These are phyloP conservation scores for Sigmodon hispidus DNA, from an alignment of 2,113 vertebrate genomes.

Conservation along the genomic window DNA sequence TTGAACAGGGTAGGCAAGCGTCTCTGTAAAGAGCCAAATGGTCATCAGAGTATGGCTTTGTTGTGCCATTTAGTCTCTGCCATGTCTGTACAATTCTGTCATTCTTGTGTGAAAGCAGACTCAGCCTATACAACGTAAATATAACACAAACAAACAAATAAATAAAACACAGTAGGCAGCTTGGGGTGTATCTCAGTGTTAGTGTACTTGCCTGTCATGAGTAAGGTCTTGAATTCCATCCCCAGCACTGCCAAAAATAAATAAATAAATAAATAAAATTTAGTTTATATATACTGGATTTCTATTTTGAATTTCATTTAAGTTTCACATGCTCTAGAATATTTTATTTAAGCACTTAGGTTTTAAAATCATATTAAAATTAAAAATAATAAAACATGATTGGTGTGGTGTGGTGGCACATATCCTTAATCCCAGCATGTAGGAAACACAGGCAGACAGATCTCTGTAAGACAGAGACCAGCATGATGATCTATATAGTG, in stretches of 20 bases:
- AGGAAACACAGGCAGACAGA: not conserved
- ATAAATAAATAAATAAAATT: not conserved
- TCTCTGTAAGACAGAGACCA: not conserved
- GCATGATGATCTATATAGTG: not conserved
- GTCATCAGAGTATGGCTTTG: not conserved
- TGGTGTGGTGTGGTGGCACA: not conserved
- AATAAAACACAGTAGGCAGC: not conserved
- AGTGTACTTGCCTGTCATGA: not conserved
- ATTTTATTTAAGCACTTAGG: not conserved
- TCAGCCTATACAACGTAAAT: not conserved
- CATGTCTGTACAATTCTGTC: not conserved
- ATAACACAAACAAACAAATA: not conserved
- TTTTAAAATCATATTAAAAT: not conserved
- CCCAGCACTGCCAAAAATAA: not conserved
- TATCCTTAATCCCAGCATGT: not conserved
- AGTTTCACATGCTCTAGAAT: slow-evolving; percentile 1
- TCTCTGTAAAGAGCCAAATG: not conserved
- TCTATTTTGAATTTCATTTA: slow-evolving; percentile 2
- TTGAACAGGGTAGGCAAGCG: not conserved
- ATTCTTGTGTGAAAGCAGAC: not conserved
- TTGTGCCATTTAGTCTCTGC: not conserved
- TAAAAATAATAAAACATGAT: not conserved
- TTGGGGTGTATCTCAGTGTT: not conserved
- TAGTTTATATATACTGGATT: not conserved
- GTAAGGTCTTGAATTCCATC: not conserved